Base-by-base conservation (phyloP, 2,888 invertebrate species). In the Ellobium chinense region DNA sequence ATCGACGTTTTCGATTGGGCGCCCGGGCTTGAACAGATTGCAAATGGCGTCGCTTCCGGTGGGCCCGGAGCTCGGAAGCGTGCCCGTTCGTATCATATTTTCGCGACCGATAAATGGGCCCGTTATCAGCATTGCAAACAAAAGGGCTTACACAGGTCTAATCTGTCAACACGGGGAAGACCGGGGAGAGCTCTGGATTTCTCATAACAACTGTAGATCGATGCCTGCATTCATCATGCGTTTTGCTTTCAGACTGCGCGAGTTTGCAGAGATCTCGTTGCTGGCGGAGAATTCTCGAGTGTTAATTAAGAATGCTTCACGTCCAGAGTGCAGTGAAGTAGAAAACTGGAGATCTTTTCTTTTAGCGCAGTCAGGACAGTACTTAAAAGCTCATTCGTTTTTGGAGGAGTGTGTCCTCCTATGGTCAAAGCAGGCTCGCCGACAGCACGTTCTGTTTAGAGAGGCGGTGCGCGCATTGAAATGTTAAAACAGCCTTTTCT, bases 21-120 rank as follows among this genome's bases (percentile, higher is more conserved):
- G 31, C 18, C n/a, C 27, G 56, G n/a, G 2, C 12, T 76, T 76
- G 66, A 66, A 66, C 77, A 78, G 37, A 78, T 69, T 60, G 77
- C 68, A 78, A 77, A 78, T 78, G 77, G 69, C 77, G 69, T 37
- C 21, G 69, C 39, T 78, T 78, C 77, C 77, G 77, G 69, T 69
- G 9, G 34, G 12, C 69, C 60, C 69, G 39, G 1, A 24, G 58
- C 60, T 60, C 60, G 77, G 77, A 78, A 78, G 69, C 77, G 37
- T 1, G 60, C 39, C 58, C 29, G 74, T 76, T 60, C 69, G 36
- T 78, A 69, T 78, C 37, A 37, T 69, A 78, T 78, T 78, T 69
- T 60, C 69, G 37, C 36, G 60, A 34, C n/a, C 39, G 69, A 78
- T 78, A 69, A 69, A 78, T 69, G 69, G 39, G 31, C 3, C 37